Evolutionary conservation across 2,888 invertebrate genomes (phyloP).

Genomic region (Drepanosiphum platanoidis): DNA sequence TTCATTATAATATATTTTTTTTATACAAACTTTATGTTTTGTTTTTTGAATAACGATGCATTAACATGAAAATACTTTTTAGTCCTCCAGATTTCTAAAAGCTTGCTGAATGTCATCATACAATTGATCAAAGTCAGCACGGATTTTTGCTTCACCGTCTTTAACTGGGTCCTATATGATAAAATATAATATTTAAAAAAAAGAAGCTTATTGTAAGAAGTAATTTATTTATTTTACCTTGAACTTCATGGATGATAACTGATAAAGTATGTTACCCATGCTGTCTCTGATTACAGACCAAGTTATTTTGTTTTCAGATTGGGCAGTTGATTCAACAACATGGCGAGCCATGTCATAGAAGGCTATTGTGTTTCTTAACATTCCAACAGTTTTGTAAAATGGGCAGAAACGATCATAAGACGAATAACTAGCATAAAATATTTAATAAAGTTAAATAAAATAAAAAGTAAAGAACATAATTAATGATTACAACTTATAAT

Average conservation of each 20-base stretch:
- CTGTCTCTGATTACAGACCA: conserved; percentile 98
- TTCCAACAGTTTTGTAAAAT: conserved; percentile 99
- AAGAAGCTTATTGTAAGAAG: not conserved
- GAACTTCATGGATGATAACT: conserved; percentile 99
- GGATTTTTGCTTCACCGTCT: conserved; percentile 97
- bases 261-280: conserved; percentile 95
- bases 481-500: not conserved
- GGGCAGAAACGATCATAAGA: conserved; percentile 97
- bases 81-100: conserved; percentile 98
- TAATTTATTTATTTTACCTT: conserved; percentile 73
- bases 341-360: conserved; percentile 99
- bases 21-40: conserved; percentile 51
- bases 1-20: conserved; percentile 55
- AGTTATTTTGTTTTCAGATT: conserved; percentile 98
- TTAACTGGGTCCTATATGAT: conserved; percentile 91
- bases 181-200: not conserved
- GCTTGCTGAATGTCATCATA: conserved; percentile 96
- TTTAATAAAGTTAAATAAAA: conserved; percentile 39
- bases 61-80: conserved; percentile 67
- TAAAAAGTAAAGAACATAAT: not conserved
- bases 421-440: conserved; percentile 74
- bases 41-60: conserved; percentile 55
- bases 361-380: conserved; percentile 97
- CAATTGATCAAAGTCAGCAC: conserved; percentile 95
- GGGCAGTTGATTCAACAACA: conserved; percentile 97